Evolutionary conservation across 1,140 invertebrate species (phyloP).

Genomic region (Bombus waltoni): DNA sequence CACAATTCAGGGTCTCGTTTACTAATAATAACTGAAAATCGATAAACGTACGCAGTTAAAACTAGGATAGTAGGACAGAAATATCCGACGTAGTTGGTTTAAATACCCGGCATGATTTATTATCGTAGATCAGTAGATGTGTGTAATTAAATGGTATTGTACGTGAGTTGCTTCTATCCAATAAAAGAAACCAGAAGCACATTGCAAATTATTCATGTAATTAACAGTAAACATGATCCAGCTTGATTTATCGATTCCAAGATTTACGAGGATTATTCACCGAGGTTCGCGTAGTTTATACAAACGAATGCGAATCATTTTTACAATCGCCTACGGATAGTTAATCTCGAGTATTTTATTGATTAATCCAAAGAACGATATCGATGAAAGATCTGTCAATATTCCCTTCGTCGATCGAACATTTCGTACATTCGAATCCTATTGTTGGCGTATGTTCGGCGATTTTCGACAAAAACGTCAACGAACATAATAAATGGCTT

Average conservation of each 20-base stretch:
- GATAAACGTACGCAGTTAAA: not conserved
- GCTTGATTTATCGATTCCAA: not conserved
- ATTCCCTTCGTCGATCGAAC: not conserved
- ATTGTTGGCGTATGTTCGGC: no score
- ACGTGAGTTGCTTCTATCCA: not conserved
- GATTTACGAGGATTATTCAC: not conserved
- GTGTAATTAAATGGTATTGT: not conserved
- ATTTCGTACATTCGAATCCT: not conserved
- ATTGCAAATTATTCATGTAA: not conserved
- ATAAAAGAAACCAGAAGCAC: no score
- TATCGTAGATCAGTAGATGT: no score
- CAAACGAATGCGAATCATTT: not conserved
- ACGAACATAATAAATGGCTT: not conserved
- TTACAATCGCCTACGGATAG: not conserved
- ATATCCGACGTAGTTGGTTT: not conserved
- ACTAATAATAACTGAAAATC: not conserved
- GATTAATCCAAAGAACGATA: not conserved
- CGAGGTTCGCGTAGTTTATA: not conserved
- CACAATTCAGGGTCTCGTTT: not conserved
- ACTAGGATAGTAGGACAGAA: not conserved
- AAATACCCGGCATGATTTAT: not conserved
- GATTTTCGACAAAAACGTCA: not conserved
- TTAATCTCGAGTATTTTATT: not conserved
- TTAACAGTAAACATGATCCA: not conserved
- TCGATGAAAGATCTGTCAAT: no score